Evolutionary conservation across 2,797 vertebrate genomes (phyloP).

Genomic region (Serranus cabrilla): DNA sequence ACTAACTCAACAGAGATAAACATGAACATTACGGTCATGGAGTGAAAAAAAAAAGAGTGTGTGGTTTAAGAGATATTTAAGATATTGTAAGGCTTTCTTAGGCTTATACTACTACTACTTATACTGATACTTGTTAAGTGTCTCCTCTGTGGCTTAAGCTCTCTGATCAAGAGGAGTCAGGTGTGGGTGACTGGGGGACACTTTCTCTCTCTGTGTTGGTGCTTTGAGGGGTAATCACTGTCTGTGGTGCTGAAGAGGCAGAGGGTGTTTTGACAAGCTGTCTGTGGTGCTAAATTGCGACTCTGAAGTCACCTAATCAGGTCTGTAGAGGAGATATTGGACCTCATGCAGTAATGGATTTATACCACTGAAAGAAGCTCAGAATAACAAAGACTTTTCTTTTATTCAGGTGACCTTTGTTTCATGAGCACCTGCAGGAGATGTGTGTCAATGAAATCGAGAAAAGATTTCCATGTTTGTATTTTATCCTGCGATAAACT

Average conservation of each 20-base stretch:
- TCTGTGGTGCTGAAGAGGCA: conserved; percentile 27
- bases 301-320: background rate
- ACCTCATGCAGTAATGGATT: background rate
- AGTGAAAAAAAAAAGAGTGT: background rate
- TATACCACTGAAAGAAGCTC: background rate
- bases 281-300: background rate
- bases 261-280: background rate
- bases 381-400: background rate
- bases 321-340: background rate
- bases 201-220: background rate
- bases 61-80: background rate
- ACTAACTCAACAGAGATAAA: background rate
- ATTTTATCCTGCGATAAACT: background rate
- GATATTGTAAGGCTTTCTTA: background rate
- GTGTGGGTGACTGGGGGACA: conserved; percentile 3
- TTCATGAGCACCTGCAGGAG: background rate
- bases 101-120: background rate
- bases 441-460: background rate
- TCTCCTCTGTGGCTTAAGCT: background rate
- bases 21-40: background rate
- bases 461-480: background rate
- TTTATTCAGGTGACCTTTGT: background rate
- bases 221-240: background rate
- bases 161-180: conserved; percentile 5
- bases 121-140: too few relatives aligned